Evolutionary conservation across 2,888 invertebrate species (phyloP), one percentile per base, ranked within the genome.

Genomic region (Apodemia zela): DNA sequence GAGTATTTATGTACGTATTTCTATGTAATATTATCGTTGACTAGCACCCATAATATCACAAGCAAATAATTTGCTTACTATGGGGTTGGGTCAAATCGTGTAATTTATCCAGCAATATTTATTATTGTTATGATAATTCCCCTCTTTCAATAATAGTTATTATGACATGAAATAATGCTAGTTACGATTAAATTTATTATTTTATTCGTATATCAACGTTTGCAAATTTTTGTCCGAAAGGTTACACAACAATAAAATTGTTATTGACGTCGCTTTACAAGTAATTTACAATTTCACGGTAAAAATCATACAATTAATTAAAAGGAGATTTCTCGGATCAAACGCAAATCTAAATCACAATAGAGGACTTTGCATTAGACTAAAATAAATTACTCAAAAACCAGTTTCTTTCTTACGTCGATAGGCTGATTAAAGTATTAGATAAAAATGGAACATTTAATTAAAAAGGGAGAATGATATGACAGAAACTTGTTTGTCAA

Each of bases 271-370:
- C 62, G 58, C 33, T 15, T 33, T 58, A 33, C 45, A 57, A 58
- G 58, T 57, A 62, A 62, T 62, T 62, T 58, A 45, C 58, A 62
- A 62, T 62, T 62, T 62, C 62, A 62, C 62, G 62, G 25, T 45
- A 47, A 33, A 4, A 29, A 58, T 45, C 42, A 33, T 35, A n/a
- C 15, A 54, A 18, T 21, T 49, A 18, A 38, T 18, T 33, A 61
- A 21, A 35, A 45, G 47, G 33, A 47, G 47, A 54, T 54, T 11
- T 25, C 15, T 5, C 21, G 54, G 25, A 25, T 25, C 54, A 54
- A 25, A 54, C 15, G 54, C 13, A 54, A 54, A 25, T 54, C 21
- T 54, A 21, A 45, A 21, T 54, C 15, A 54, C 21, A 49, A 49
- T 49, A 49, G 18, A 49, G 10, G 45, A 45, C 45, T 45, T 45